A percentile compares a stretch with the other conserved stretches of the same genome.
Evolutionary conservation across 2,888 invertebrate species (phyloP).

Genomic region (Euproctis similis): DNA sequence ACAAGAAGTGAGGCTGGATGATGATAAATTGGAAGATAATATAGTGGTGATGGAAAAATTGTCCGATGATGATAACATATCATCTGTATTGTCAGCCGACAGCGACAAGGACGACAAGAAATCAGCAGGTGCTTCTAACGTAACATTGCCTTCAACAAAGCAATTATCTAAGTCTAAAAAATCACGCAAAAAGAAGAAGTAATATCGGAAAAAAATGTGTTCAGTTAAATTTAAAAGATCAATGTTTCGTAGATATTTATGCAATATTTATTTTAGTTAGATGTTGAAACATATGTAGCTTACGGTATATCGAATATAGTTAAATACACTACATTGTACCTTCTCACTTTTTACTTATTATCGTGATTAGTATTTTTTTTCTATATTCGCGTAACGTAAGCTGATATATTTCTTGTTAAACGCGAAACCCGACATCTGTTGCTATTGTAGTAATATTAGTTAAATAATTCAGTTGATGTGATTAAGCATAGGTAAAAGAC

Average conservation of each 20-base stretch:
- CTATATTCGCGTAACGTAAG: constrained; percentile 15
- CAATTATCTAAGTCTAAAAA: constrained; percentile 70
- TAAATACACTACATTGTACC: constrained; percentile 18
- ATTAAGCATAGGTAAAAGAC: constrained; percentile 53
- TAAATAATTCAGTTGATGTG: constrained; percentile 48
- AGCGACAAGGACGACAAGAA: constrained; percentile 73
- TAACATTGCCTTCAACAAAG: constrained; percentile 51
- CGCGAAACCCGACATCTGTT: constrained; percentile 35
- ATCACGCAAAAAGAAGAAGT: constrained; percentile 78
- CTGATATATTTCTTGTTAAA: constrained; percentile 16
- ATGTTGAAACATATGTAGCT: constrained; percentile 28
- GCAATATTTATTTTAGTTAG: constrained; percentile 37
- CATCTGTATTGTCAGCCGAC: constrained; percentile 70
- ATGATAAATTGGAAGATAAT: constrained; percentile 44
- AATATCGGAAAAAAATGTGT: constrained; percentile 50
- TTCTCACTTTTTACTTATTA: constrained; percentile 3
- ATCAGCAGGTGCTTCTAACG: constrained; percentile 47
- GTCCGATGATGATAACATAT: constrained; percentile 74
- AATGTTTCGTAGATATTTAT: constrained; percentile 35
- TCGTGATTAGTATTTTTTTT: constrained; percentile 9
- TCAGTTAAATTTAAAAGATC: constrained; percentile 37
- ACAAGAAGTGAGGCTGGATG: constrained; percentile 56
- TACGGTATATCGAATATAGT: constrained; percentile 8
- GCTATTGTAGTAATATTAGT: constrained; percentile 47
- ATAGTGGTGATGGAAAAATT: constrained; percentile 67